phyloP scores from a whole-genome alignment of 2,113 vertebrate species.

The Physeter macrocephalus region DNA sequence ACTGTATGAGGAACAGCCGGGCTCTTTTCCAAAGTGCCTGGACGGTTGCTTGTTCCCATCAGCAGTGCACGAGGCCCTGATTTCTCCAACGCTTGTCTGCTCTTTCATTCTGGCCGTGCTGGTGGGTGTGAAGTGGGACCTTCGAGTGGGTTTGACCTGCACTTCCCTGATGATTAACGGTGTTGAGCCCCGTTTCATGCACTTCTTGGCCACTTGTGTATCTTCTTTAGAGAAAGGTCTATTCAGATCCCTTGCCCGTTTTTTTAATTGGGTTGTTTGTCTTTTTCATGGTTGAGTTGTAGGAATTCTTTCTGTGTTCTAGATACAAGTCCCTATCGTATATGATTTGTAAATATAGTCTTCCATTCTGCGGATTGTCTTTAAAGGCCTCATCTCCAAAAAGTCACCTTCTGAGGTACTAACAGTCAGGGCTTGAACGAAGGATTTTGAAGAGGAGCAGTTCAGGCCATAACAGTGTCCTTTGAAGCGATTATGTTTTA shows the following conservation, averaged over 20 bases:
- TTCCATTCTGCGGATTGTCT: fast-evolving
- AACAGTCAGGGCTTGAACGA: background rate
- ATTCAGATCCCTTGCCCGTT: background rate
- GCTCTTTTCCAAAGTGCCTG: background rate
- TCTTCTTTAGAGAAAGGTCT: background rate
- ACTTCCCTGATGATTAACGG: background rate
- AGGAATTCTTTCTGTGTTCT: background rate
- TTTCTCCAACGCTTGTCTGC: background rate
- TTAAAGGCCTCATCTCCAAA: background rate
- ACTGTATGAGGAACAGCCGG: background rate
- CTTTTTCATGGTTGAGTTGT: background rate
- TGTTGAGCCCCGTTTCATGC: background rate
- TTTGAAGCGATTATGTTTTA: background rate
- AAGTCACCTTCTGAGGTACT: background rate
- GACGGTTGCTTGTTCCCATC: background rate
- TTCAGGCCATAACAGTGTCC: background rate
- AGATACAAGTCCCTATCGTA: background rate
- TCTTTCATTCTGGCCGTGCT: background rate
- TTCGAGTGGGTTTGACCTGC: background rate
- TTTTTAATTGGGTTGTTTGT: background rate
- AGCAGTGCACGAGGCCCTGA: background rate
- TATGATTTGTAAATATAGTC: background rate
- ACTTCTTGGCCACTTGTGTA: background rate
- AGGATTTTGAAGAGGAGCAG: background rate
- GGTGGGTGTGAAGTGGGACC: background rate